These are phyloP conservation scores for Caenorhabditis sp. DNA, from an alignment of 2,888 invertebrate species.

Conservation along the genomic window DNA sequence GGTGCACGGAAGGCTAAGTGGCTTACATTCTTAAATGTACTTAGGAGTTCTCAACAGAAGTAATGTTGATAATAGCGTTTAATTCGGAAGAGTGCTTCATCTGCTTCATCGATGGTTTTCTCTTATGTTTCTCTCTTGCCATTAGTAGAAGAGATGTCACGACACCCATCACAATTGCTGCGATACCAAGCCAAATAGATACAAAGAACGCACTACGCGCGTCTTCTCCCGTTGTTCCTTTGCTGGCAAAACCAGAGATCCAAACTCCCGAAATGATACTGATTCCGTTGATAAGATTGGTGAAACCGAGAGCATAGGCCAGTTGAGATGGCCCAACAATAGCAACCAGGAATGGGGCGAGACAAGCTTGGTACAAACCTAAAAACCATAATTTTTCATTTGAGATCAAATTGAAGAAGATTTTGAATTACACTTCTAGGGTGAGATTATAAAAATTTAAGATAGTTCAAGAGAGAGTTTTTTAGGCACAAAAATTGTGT, in stretches of 20 bases:
- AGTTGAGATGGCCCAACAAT: constrained; percentile 70
- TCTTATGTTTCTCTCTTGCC: constrained; percentile 58
- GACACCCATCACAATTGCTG: constrained; percentile 58
- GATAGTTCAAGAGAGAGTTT: background rate
- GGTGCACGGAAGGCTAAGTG: constrained; percentile 42
- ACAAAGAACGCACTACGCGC: constrained; percentile 47
- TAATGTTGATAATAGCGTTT: constrained; percentile 65
- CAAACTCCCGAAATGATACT: constrained; percentile 64
- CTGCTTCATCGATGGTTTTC: constrained; percentile 68
- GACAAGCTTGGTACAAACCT: constrained; percentile 69
- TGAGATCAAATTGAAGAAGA: too few relatives aligned
- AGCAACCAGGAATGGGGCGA: constrained; percentile 67
- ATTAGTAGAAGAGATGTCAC: constrained; percentile 55
- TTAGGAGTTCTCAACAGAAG: constrained; percentile 64
- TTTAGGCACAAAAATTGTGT: too few relatives aligned
- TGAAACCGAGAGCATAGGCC: constrained; percentile 69
- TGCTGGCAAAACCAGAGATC: constrained; percentile 56
- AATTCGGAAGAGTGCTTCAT: constrained; percentile 68
- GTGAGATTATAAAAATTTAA: too few relatives aligned
- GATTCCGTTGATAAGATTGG: constrained; percentile 72
- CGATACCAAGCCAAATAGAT: constrained; percentile 55
- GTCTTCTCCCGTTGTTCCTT: constrained; percentile 39
- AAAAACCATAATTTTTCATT: background rate
- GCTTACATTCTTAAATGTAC: constrained; percentile 47
- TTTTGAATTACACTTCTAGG: too few relatives aligned